Conservation (phyloP, 2,113 vertebrate genomes). For the Pedionomus torquatus region DNA sequence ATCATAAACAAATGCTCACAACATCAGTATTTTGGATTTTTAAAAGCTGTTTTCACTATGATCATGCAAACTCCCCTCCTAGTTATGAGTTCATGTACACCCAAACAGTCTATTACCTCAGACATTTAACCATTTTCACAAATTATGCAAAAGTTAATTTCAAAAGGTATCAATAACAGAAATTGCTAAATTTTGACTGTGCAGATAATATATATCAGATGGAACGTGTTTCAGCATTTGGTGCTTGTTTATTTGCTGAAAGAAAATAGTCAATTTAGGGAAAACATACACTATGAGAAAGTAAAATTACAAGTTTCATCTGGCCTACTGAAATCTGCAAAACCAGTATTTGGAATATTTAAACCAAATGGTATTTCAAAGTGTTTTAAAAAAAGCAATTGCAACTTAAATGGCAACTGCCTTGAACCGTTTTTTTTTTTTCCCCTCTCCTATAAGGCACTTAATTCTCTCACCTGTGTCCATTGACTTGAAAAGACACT, state of each 20-base stretch:
- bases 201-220: slow-evolving; percentile 28
- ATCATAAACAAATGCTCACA: slow-evolving; percentile 31
- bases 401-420: slow-evolving; percentile 38
- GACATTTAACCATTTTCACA: background rate
- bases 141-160: slow-evolving; percentile 31
- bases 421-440: background rate
- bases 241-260: slow-evolving; percentile 48
- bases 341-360: slow-evolving; percentile 32
- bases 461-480: background rate
- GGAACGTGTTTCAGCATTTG: slow-evolving; percentile 46
- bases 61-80: slow-evolving; percentile 60
- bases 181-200: slow-evolving; percentile 54
- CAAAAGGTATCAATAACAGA: slow-evolving; percentile 19
- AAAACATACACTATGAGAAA: slow-evolving; percentile 6
- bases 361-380: background rate
- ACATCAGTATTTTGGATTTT: background rate
- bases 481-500: background rate
- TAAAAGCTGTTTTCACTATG: slow-evolving; percentile 1
- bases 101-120: background rate
- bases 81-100: background rate
- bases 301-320: slow-evolving; percentile 29
- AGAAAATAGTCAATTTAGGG: background rate
- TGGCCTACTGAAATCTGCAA: slow-evolving; percentile 55
- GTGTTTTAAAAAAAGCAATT: background rate
- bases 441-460: background rate